Evolutionary conservation across 2,113 vertebrate species (phyloP).

Genomic region (Benitochromis conjunctus): DNA sequence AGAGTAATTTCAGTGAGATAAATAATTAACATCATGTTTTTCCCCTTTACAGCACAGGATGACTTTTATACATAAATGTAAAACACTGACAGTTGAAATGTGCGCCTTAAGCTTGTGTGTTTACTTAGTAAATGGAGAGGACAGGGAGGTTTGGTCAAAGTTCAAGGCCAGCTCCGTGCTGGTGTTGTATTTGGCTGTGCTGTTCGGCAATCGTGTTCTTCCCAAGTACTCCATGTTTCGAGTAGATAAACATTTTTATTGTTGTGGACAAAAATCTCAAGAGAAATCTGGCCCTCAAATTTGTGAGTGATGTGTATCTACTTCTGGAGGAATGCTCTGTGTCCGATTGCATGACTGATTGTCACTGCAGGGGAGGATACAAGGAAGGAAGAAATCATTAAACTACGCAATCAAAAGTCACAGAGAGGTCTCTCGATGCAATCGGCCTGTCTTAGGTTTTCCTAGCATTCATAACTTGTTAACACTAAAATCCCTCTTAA

Average conservation of each 20-base stretch:
- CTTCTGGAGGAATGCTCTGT: conserved; percentile 4
- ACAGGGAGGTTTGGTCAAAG: neutral
- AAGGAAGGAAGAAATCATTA: conserved; percentile 28
- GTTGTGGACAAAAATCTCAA: neutral
- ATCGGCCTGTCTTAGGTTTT: neutral
- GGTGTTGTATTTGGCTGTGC: neutral
- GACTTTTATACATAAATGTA: neutral
- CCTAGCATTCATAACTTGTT: neutral
- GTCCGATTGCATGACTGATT: conserved; percentile 35
- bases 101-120: neutral
- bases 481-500: neutral
- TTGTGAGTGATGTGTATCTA: conserved; percentile 33
- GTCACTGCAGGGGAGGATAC: neutral
- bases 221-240: neutral
- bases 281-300: neutral
- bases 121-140: neutral
- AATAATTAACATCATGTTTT: neutral
- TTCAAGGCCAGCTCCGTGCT: neutral
- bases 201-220: neutral
- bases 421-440: conserved; percentile 1
- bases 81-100: neutral
- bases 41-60: neutral
- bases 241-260: neutral
- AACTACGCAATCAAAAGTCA: conserved; percentile 24
- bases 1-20: neutral